These are phyloP conservation scores for Pristionchus fissidentatus DNA, from an alignment of 2,888 invertebrate species.

Conservation along the genomic window DNA sequence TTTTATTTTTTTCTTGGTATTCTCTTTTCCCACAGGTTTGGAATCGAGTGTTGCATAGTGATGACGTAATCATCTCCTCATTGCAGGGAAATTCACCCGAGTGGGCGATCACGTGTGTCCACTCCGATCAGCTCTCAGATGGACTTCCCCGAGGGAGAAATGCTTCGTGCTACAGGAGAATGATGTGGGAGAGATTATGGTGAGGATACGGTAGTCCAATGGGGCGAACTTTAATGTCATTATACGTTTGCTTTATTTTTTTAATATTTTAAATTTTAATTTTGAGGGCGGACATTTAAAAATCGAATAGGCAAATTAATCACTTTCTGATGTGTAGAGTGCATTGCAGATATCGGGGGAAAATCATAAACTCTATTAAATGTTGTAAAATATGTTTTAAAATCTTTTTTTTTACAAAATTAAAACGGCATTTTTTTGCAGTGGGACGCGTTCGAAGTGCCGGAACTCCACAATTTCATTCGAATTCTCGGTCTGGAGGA, in stretches of 20 bases:
- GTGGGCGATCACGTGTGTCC: constrained; percentile 79
- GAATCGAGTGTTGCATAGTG: too few species aligned
- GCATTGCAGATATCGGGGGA: not conserved
- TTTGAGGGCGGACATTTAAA: too few species aligned
- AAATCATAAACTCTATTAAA: too few species aligned
- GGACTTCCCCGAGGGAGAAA: constrained; percentile 75
- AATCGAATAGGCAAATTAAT: too few species aligned
- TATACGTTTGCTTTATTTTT: too few species aligned
- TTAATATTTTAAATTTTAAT: too few species aligned
- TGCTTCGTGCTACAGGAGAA: constrained; percentile 80
- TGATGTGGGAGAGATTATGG: constrained; percentile 80
- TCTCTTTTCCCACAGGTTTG: too few species aligned
- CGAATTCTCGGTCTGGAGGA: constrained; percentile 80
- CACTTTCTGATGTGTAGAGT: not conserved
- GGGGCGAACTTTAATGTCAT: not conserved
- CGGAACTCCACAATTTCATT: constrained; percentile 80
- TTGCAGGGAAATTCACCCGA: constrained; percentile 77
- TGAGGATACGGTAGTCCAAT: constrained; percentile 64
- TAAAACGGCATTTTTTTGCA: too few species aligned
- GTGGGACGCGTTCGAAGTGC: constrained; percentile 80
- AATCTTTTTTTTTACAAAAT: constrained; percentile 57
- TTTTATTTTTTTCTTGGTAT: too few species aligned
- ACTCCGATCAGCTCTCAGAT: constrained; percentile 77
- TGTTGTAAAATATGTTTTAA: too few species aligned
- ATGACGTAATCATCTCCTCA: not conserved